These are phyloP conservation scores for Myrmecophaga tridactyla DNA, from an alignment of 2,113 vertebrate species.

Conservation along the genomic window DNA sequence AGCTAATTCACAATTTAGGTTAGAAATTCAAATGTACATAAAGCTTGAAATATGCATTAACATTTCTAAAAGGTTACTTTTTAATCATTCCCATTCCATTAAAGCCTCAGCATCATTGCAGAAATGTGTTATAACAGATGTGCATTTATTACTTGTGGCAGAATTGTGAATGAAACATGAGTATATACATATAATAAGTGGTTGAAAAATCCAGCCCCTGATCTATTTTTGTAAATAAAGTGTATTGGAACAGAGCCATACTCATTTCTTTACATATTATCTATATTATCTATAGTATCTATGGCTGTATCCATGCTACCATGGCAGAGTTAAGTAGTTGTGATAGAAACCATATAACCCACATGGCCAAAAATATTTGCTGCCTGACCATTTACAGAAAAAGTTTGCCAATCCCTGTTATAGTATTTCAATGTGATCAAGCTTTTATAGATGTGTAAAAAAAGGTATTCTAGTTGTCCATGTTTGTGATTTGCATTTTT, in stretches of 20 bases:
- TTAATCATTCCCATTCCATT: background rate
- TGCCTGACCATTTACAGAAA: background rate
- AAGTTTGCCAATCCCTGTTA: background rate
- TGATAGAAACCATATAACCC: background rate
- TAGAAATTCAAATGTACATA: background rate
- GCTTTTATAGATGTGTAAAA: background rate
- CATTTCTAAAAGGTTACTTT: constrained; percentile 1
- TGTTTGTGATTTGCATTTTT: background rate
- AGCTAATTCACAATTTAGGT: background rate
- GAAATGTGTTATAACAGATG: background rate
- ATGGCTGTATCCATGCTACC: background rate
- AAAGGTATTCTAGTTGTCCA: background rate
- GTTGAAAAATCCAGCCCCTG: background rate
- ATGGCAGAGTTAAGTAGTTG: background rate
- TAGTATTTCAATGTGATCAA: background rate
- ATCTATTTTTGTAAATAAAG: background rate
- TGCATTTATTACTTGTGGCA: background rate
- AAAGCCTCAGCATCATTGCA: background rate
- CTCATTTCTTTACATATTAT: background rate
- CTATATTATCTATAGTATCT: too few relatives aligned
- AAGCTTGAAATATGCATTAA: background rate
- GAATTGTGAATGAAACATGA: background rate
- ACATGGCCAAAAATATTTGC: background rate
- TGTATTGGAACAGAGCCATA: background rate
- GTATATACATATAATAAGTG: background rate